phyloP scores from a whole-genome alignment of 2,797 vertebrate genomes.

The Galago senegalensis region DNA sequence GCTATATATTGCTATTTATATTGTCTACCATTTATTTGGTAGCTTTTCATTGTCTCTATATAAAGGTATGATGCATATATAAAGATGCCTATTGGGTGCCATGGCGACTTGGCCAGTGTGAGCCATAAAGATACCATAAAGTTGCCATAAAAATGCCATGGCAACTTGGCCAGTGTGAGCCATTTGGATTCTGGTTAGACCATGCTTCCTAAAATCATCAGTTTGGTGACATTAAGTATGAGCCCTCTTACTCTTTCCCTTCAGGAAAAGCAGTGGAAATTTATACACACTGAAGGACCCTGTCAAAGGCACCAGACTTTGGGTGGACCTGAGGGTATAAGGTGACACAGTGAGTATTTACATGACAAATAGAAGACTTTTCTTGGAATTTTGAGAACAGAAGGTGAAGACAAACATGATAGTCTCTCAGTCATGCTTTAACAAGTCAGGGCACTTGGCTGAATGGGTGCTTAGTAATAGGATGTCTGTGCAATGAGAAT shows the following conservation, averaged over 20 bases:
- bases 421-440: conserved; percentile 74
- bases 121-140: background rate
- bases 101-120: background rate
- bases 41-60: conserved; percentile 1
- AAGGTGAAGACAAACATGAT: conserved; percentile 72
- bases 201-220: background rate
- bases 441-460: conserved; percentile 57
- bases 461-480: conserved; percentile 61
- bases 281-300: conserved; percentile 2
- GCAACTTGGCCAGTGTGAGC: background rate
- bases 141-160: background rate
- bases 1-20: background rate
- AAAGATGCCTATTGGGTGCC: background rate
- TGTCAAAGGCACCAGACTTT: conserved; percentile 16
- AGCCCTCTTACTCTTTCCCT: background rate
- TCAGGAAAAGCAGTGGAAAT: conserved; percentile 14
- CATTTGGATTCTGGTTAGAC: background rate
- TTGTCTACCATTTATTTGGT: background rate
- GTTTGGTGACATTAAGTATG: background rate
- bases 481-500: conserved; percentile 41
- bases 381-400: conserved; percentile 72
- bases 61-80: background rate
- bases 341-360: conserved; percentile 43
- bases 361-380: conserved; percentile 66
- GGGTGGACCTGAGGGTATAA: background rate